phyloP scores from a whole-genome alignment of 1,140 invertebrate genomes.

The Eubasilissa regina region DNA sequence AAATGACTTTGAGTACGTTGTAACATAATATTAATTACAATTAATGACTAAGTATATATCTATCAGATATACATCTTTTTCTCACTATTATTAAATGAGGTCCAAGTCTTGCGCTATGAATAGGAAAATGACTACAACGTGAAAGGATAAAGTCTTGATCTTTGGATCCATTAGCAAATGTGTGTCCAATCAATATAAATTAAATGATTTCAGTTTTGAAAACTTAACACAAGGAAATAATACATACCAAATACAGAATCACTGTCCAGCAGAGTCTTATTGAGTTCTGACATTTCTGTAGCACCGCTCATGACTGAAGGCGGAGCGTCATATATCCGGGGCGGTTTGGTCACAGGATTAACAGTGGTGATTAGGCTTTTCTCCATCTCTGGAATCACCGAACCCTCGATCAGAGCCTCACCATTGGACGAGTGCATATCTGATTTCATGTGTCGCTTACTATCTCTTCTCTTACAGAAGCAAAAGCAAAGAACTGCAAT shows the following conservation, averaged over 20 bases:
- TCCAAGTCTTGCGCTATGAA: too few relatives aligned
- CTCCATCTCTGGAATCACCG: slow-evolving; percentile 80
- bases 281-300: slow-evolving; percentile 85
- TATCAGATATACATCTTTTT: too few relatives aligned
- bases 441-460: slow-evolving; percentile 72
- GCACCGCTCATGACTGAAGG: slow-evolving; percentile 78
- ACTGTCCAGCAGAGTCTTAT: slow-evolving; percentile 82
- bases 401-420: slow-evolving; percentile 71
- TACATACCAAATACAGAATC: slow-evolving; percentile 82
- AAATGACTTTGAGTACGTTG: too few relatives aligned
- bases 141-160: too few relatives aligned
- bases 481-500: slow-evolving; percentile 78
- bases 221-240: not conserved
- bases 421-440: slow-evolving; percentile 76
- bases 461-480: slow-evolving; percentile 75
- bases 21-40: too few relatives aligned
- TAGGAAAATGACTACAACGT: too few relatives aligned
- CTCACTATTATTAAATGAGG: too few relatives aligned
- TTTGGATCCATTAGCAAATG: too few relatives aligned
- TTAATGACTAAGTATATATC: too few relatives aligned
- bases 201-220: too few relatives aligned
- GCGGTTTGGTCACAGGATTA: slow-evolving; percentile 86
- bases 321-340: slow-evolving; percentile 79
- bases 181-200: too few relatives aligned
- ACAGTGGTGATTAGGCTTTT: slow-evolving; percentile 86